Evolutionary conservation across 1,140 invertebrate species (phyloP).

Genomic region (Dendrolimus punctatus): DNA sequence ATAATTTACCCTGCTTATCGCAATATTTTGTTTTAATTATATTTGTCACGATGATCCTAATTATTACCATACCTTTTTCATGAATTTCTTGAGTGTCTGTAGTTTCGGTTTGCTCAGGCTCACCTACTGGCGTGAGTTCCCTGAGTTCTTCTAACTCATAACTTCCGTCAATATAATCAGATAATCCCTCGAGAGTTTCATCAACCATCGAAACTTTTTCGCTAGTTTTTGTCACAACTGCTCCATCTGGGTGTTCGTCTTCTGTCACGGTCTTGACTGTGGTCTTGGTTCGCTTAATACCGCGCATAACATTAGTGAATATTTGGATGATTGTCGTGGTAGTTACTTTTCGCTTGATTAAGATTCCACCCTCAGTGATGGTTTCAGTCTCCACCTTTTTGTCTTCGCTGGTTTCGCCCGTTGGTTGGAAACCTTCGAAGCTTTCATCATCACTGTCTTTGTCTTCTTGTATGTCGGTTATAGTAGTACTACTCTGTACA

Average conservation of each 20-base stretch:
- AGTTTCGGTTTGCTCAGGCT: slow-evolving; percentile 35
- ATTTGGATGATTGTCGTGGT: slow-evolving; percentile 41
- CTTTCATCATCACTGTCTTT: slow-evolving; percentile 27
- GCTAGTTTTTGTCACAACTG: slow-evolving; percentile 50
- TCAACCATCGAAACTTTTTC: slow-evolving; percentile 45
- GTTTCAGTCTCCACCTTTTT: slow-evolving; percentile 35
- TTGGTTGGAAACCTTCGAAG: slow-evolving; percentile 39
- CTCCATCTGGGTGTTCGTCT: slow-evolving; percentile 60
- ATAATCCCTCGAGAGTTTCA: slow-evolving; percentile 16
- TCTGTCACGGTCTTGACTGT: slow-evolving; percentile 50
- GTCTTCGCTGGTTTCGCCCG: slow-evolving; percentile 37
- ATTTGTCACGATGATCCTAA: slow-evolving; percentile 24
- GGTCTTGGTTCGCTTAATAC: slow-evolving; percentile 45
- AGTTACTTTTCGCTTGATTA: slow-evolving; percentile 47
- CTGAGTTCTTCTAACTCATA: slow-evolving; percentile 35
- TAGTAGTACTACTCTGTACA: too few species aligned
- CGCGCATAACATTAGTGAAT: slow-evolving; percentile 29
- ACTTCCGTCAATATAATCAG: slow-evolving; percentile 16
- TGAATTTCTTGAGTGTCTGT: slow-evolving; percentile 36
- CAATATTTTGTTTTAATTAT: slow-evolving; percentile 31
- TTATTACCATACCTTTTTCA: slow-evolving; percentile 41
- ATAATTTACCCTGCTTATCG: slow-evolving; percentile 17
- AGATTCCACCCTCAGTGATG: slow-evolving; percentile 36
- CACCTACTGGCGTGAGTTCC: slow-evolving; percentile 37
- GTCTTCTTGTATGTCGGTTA: too few species aligned